These are phyloP conservation scores for Atlantisia rogersi DNA, from an alignment of 2,113 vertebrate species.

Conservation along the genomic window DNA sequence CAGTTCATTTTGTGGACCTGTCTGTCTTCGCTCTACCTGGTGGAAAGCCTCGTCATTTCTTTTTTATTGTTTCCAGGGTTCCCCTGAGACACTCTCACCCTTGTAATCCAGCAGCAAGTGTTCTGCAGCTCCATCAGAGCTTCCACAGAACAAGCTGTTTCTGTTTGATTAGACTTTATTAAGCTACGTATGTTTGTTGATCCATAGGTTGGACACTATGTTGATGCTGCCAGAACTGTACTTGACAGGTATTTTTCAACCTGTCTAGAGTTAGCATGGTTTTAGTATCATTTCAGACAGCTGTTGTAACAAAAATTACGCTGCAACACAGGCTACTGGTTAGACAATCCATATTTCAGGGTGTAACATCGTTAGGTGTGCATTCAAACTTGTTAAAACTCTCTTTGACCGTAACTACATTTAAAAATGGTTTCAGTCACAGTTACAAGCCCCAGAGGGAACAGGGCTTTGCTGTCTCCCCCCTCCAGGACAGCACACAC, in stretches of 20 bases:
- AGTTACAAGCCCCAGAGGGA: constrained; percentile 45
- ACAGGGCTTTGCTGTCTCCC: neutral
- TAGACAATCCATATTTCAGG: constrained; percentile 34
- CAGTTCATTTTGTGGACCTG: constrained; percentile 15
- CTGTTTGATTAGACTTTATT: constrained; percentile 34
- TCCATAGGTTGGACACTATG: neutral
- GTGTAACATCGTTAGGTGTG: constrained; percentile 25
- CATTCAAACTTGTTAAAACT: constrained; percentile 51
- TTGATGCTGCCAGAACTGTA: neutral
- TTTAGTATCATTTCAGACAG: constrained; percentile 41
- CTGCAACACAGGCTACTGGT: neutral
- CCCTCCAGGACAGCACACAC: constrained; percentile 3
- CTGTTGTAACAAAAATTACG: constrained; percentile 29
- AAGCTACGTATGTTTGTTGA: neutral
- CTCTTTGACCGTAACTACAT: constrained; percentile 25
- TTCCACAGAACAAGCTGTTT: constrained; percentile 2
- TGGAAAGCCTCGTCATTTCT: neutral
- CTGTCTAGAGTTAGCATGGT: neutral
- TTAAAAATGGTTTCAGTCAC: constrained; percentile 23
- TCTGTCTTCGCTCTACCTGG: neutral
- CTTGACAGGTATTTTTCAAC: constrained; percentile 47
- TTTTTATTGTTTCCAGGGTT: neutral
- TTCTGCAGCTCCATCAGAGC: neutral
- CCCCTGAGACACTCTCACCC: neutral
- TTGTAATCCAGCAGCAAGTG: neutral